These are phyloP conservation scores for Mungos mungo DNA, from an alignment of 2,113 vertebrate genomes.

Conservation along the genomic window DNA sequence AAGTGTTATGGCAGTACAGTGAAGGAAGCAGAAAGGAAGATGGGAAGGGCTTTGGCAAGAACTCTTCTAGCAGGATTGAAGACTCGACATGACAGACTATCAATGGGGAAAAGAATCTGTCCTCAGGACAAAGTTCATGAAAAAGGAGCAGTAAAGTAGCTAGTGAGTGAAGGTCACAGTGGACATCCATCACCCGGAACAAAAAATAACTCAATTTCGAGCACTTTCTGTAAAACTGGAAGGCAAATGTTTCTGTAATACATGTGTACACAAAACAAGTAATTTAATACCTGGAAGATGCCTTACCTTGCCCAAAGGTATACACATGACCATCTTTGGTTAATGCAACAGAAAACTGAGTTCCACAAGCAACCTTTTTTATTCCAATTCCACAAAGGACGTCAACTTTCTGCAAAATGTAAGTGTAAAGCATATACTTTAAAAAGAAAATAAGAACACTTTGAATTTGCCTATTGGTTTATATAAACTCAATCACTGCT, in stretches of 20 bases:
- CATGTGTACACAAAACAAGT: not conserved
- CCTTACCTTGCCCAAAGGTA: constrained; percentile 91
- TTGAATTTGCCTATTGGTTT: not conserved
- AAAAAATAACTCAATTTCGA: constrained; percentile 18
- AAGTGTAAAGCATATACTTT: not conserved
- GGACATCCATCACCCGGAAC: not conserved
- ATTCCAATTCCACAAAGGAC: constrained; percentile 91
- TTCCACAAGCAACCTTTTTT: constrained; percentile 91
- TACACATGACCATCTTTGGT: constrained; percentile 91
- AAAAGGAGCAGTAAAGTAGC: not conserved
- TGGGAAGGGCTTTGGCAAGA: not conserved
- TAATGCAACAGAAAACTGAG: constrained; percentile 90
- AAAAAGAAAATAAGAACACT: not conserved
- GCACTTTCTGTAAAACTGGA: not conserved
- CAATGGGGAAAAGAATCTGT: not conserved
- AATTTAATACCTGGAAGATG: not conserved
- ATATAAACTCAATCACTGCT: not conserved
- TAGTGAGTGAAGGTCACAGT: not conserved
- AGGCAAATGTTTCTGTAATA: not conserved
- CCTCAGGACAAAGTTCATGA: constrained; percentile 6
- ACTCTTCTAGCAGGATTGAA: not conserved
- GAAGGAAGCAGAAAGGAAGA: not conserved
- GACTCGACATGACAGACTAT: not conserved
- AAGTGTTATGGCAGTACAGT: not conserved
- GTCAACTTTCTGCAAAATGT: constrained; percentile 88